These are phyloP conservation scores for Epiblema foenella DNA, from an alignment of 2,888 invertebrate genomes.

Conservation along the genomic window DNA sequence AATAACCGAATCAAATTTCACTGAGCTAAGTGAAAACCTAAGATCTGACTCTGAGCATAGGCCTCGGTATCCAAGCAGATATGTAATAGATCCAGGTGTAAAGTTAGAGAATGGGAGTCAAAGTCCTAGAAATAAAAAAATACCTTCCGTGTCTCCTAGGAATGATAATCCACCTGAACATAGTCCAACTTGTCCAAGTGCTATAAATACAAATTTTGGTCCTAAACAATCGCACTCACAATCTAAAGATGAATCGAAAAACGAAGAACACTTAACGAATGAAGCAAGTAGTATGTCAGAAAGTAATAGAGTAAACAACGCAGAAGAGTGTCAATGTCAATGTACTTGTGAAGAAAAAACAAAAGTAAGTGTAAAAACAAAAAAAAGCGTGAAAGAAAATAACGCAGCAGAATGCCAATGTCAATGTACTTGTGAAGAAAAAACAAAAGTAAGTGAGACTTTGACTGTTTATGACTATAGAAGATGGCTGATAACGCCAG, in stretches of 20 bases:
- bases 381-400: too few relatives aligned
- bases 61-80: background rate
- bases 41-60: too few relatives aligned
- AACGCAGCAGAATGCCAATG: too few relatives aligned
- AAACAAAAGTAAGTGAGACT: background rate
- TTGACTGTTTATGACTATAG: background rate
- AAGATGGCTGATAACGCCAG: constrained; percentile 6
- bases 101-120: background rate
- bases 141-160: background rate
- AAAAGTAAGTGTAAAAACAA: too few relatives aligned
- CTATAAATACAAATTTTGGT: background rate
- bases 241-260: background rate
- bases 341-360: constrained; percentile 2
- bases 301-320: background rate
- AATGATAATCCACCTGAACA: background rate
- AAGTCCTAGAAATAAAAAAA: background rate
- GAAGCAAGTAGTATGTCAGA: background rate
- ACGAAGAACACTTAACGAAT: background rate
- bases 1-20: too few relatives aligned
- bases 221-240: background rate
- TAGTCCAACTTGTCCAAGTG: background rate
- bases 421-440: background rate
- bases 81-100: background rate
- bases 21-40: too few relatives aligned
- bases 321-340: background rate